Evolutionary conservation across 2,113 vertebrate genomes (phyloP).

Genomic region (Dascyllus trimaculatus): DNA sequence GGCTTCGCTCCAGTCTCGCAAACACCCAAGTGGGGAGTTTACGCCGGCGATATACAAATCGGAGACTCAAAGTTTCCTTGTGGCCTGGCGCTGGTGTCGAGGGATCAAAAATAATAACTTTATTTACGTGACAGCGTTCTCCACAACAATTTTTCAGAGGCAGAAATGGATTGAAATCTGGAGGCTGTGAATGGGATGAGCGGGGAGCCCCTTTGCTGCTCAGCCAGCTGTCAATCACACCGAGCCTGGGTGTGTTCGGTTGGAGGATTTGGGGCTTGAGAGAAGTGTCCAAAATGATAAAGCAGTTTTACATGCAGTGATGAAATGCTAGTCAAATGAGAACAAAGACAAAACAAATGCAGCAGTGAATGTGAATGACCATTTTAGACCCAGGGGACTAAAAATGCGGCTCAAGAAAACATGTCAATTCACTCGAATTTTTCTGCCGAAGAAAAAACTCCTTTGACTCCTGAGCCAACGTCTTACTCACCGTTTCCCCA

Average conservation of each 20-base stretch:
- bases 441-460: conserved; percentile 4
- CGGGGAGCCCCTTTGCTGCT: conserved; percentile 14
- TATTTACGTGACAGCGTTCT: conserved; percentile 41
- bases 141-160: conserved; percentile 30
- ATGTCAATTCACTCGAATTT: conserved; percentile 3
- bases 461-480: conserved; percentile 31
- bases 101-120: conserved; percentile 44
- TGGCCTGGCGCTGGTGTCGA: neutral
- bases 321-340: conserved; percentile 21
- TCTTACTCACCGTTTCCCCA: conserved; percentile 54
- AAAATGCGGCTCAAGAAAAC: conserved; percentile 32
- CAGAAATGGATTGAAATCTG: conserved; percentile 19
- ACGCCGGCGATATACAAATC: conserved; percentile 38
- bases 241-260: neutral
- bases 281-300: neutral
- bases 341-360: neutral
- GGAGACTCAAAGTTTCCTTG: conserved; percentile 30
- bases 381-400: neutral
- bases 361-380: neutral
- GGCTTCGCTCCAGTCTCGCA: conserved; percentile 51
- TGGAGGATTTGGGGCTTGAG: conserved; percentile 1
- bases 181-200: conserved; percentile 15
- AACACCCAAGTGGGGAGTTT: conserved; percentile 56
- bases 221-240: conserved; percentile 42
- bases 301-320: neutral